Evolutionary conservation across 1,140 invertebrate species (phyloP).

Genomic region (Macrocentrus cingulum): DNA sequence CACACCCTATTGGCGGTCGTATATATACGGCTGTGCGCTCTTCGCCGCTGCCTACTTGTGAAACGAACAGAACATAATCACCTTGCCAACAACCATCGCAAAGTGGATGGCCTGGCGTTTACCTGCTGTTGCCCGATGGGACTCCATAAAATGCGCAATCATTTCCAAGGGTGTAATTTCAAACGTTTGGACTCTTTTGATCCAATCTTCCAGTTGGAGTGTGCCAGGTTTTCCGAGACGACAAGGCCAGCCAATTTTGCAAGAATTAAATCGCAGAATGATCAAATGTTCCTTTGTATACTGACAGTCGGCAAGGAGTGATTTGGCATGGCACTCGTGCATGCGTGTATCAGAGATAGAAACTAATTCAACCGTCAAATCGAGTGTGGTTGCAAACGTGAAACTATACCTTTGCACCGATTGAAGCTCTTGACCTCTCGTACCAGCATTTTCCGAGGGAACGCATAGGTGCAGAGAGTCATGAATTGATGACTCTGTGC

Average conservation of each 20-base stretch:
- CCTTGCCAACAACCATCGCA: neutral
- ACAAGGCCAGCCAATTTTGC: too few relatives aligned
- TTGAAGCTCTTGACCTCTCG: conserved; percentile 4
- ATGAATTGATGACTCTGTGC: conserved; percentile 10
- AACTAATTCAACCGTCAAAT: conserved; percentile 8
- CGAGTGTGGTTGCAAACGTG: neutral
- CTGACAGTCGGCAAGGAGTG: neutral
- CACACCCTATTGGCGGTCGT: neutral
- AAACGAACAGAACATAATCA: conserved; percentile 15
- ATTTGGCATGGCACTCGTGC: neutral
- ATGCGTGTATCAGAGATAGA: neutral
- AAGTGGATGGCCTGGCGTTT: too few relatives aligned
- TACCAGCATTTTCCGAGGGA: neutral
- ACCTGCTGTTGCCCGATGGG: too few relatives aligned
- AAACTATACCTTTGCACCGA: neutral
- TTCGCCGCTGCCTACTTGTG: neutral
- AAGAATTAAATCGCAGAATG: too few relatives aligned
- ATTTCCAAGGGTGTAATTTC: too few relatives aligned
- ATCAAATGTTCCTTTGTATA: too few relatives aligned
- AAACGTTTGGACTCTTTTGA: too few relatives aligned
- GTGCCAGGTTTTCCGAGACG: too few relatives aligned
- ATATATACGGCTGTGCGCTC: neutral
- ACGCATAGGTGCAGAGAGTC: neutral
- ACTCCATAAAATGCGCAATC: too few relatives aligned
- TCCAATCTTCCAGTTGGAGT: too few relatives aligned